phyloP scores from a whole-genome alignment of 2,888 invertebrate genomes.

The Ramazzottius varieornatus region DNA sequence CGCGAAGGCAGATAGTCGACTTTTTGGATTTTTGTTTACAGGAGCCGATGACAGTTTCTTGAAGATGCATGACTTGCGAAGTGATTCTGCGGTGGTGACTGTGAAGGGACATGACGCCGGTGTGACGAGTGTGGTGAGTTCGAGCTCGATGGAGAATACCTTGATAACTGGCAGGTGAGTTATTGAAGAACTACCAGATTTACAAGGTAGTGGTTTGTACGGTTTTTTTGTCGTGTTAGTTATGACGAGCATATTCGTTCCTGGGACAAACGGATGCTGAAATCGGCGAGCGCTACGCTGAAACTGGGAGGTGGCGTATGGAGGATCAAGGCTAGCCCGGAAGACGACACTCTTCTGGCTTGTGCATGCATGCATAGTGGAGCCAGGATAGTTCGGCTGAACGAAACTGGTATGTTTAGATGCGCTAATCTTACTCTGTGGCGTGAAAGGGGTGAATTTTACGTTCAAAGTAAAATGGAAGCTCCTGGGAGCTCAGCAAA shows the following conservation, averaged over 20 bases:
- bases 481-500: too few species aligned
- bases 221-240: neutral
- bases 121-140: neutral
- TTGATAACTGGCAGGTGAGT: neutral
- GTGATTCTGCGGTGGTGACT: neutral
- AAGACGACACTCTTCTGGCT: neutral
- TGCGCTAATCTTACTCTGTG: too few species aligned
- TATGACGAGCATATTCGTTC: neutral
- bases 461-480: too few species aligned
- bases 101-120: neutral
- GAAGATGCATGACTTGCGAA: neutral
- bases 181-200: too few species aligned
- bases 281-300: neutral
- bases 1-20: neutral
- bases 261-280: neutral
- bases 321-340: neutral
- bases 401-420: too few species aligned
- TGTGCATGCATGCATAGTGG: neutral
- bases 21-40: neutral
- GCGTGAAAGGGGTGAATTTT: too few species aligned
- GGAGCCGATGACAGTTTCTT: neutral
- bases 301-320: neutral
- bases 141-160: neutral
- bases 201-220: too few species aligned
- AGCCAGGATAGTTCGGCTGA: neutral